Percentiles rank a stretch among this genome's conserved stretches.
Conservation (phyloP, 1,140 invertebrate species). For the Drosophila pandora region DNA sequence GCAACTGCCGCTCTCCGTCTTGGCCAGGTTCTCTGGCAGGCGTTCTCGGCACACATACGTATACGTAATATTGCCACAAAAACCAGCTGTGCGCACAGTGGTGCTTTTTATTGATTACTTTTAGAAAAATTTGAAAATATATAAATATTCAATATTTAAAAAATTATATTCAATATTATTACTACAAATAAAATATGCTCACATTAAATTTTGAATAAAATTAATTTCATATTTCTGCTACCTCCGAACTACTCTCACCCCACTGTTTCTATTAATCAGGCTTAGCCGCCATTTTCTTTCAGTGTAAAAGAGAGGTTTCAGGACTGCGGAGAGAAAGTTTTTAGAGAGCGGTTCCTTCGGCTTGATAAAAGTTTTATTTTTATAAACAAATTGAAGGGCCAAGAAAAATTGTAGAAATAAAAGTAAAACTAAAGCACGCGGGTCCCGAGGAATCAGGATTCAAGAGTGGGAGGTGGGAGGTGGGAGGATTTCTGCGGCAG, state of each 20-base stretch:
- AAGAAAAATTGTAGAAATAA: constrained; percentile 3
- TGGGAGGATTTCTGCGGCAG: not conserved
- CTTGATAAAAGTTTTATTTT: constrained; percentile 69
- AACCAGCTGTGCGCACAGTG: constrained; percentile 45
- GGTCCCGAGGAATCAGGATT: constrained; percentile 20
- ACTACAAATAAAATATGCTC: no score
- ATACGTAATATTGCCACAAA: constrained; percentile 56
- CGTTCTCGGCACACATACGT: constrained; percentile 16
- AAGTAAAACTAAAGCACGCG: constrained; percentile 39
- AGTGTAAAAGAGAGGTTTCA: constrained; percentile 39
- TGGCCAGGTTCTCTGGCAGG: constrained; percentile 25
- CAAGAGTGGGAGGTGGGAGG: constrained; percentile 2
- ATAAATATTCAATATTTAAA: not conserved
- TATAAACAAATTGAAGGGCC: constrained; percentile 52
- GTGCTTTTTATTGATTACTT: not conserved
- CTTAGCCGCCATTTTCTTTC: constrained; percentile 26
- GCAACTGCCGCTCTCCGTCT: constrained; percentile 43
- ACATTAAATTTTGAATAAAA: no score
- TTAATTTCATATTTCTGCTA: no score
- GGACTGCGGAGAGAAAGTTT: constrained; percentile 16
- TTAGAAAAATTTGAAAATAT: not conserved
- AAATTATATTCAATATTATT: no score
- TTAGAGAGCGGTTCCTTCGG: constrained; percentile 41
- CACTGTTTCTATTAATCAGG: not conserved
- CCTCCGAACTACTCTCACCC: no score